phyloP scores from a whole-genome alignment of 2,888 invertebrate species.

The Neocrepidodera transversa region DNA sequence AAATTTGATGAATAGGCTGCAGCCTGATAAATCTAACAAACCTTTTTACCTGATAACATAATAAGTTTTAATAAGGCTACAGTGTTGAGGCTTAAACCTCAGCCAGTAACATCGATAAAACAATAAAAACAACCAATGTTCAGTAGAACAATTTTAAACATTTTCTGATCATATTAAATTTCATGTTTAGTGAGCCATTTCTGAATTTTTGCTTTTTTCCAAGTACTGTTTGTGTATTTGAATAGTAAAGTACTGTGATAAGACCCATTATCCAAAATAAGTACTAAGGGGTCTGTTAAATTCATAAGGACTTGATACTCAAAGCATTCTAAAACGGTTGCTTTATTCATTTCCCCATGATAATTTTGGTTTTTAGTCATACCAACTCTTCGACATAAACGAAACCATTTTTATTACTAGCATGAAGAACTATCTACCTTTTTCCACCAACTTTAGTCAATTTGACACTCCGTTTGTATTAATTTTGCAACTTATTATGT shows the following conservation, averaged over 20 bases:
- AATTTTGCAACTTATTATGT: too few species aligned
- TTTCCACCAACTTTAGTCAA: not conserved
- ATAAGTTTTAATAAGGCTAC: too few species aligned
- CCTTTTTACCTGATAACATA: too few species aligned
- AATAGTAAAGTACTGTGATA: not conserved
- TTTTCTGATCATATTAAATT: not conserved
- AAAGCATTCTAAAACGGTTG: not conserved
- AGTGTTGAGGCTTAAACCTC: too few species aligned
- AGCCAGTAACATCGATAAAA: too few species aligned
- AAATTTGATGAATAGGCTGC: too few species aligned
- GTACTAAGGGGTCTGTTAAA: not conserved
- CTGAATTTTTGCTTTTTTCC: not conserved
- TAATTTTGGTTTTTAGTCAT: not conserved
- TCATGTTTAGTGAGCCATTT: not conserved
- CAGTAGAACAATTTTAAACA: not conserved
- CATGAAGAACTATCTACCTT: not conserved
- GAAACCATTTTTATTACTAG: not conserved
- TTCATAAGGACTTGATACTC: not conserved
- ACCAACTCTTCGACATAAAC: not conserved
- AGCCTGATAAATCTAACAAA: too few species aligned
- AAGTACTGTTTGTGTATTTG: not conserved
- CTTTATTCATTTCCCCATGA: not conserved
- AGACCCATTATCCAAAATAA: not conserved
- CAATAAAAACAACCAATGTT: not conserved
- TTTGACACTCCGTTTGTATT: too few species aligned